Percentiles rank a stretch among this genome's conserved stretches.
phyloP scores from a whole-genome alignment of 2,888 invertebrate genomes.

The Axea sp. region DNA sequence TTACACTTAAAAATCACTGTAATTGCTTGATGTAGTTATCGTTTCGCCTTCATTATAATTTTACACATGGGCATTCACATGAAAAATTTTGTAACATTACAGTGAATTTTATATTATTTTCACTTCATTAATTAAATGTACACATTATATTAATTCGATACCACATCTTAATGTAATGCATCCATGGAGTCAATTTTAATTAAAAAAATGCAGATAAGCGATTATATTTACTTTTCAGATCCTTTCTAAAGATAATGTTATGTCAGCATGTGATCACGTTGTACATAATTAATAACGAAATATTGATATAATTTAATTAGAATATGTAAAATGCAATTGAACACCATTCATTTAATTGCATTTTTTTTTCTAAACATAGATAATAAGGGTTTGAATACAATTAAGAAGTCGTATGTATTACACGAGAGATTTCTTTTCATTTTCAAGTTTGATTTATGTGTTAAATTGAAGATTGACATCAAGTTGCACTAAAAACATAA shows the following conservation, averaged over 20 bases:
- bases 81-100: too few species aligned
- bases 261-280: conserved; percentile 1
- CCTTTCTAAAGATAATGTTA: conserved; percentile 14
- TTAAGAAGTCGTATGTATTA: too few species aligned
- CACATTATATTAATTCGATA: too few species aligned
- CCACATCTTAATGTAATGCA: too few species aligned
- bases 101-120: too few species aligned
- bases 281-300: conserved; percentile 22
- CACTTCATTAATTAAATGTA: too few species aligned
- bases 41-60: too few species aligned
- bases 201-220: conserved; percentile 26
- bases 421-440: conserved; percentile 14
- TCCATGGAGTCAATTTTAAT: conserved; percentile 34
- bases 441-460: conserved; percentile 23
- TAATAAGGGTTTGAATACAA: too few species aligned
- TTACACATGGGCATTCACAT: too few species aligned
- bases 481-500: conserved; percentile 31
- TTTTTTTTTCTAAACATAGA: too few species aligned
- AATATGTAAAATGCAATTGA: neutral
- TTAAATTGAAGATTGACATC: conserved; percentile 38
- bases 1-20: too few species aligned
- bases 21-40: too few species aligned
- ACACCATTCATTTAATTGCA: conserved; percentile 4
- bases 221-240: conserved; percentile 12
- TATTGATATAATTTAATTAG: conserved; percentile 17